Evolutionary conservation across 1,140 invertebrate genomes (phyloP), one percentile per base, ranked within the genome.

Genomic region (Leptoteleia sp.): DNA sequence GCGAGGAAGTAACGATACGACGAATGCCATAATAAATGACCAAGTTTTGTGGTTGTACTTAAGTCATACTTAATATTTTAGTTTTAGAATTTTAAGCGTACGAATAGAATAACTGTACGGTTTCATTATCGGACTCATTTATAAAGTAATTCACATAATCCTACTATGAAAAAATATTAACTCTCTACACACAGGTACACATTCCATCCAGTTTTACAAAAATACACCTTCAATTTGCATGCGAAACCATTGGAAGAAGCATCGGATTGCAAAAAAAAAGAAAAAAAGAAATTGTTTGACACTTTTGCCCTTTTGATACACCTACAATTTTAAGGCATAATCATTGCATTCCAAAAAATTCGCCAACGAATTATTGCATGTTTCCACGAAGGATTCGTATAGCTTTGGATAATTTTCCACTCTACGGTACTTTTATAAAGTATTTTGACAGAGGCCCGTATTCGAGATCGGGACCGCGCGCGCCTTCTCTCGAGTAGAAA

Each of bases 391-490:
- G 5, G 9, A 67, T 61, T 67, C 62, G 48, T 68, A 55, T 67
- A 29, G 57, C 54, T 79, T 62, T 52, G 43, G 47, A 64, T 57
- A 11, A 57, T 75, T 19, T 45, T 75, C 40, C 29, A 16, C 54
- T 75, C 77, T 37, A 65, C 27, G 64, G 47, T 83, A 83, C 81
- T 83, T 83, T 81, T 81, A 79, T 81, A 81, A 82, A 83, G 82
- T 83, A 82, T 83, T 83, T 76, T 62, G 68, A 81, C 76, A 80
- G 80, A 80, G 78, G 81, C 81, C 81, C 61, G 80, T 80, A 83
- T 79, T 80, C 64, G 79, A 83, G 76, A 83, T 83, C 80, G 75
- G 70, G 81, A 81, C 75, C 68, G 38, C 48, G 35, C 45, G 43
- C n/a, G 61, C 29, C 40, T 57, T 25, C 0, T 4, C 11, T 25